phyloP scores from a whole-genome alignment of 2,113 vertebrate genomes.

The Pygoscelis antarcticus region DNA sequence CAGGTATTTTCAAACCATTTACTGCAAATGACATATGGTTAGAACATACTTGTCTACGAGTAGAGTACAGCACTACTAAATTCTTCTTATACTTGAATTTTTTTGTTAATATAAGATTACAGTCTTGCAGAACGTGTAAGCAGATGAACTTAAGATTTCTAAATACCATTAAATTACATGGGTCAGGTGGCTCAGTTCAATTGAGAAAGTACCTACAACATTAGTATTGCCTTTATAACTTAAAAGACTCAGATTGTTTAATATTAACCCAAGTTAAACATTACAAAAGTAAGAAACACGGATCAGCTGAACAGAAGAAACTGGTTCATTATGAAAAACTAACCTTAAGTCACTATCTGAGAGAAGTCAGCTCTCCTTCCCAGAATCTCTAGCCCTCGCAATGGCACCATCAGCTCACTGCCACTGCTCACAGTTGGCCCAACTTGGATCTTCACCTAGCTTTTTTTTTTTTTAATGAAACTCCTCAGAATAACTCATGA shows the following conservation, averaged over 20 bases:
- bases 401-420: background rate
- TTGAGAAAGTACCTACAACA: background rate
- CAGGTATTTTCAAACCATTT: background rate
- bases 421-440: rapidly evolving
- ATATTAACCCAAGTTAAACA: background rate
- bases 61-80: background rate
- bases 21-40: background rate
- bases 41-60: background rate
- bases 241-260: background rate
- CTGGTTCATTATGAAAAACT: background rate
- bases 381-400: background rate
- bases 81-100: background rate
- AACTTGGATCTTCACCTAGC: background rate
- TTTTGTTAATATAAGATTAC: background rate
- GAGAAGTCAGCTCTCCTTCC: background rate
- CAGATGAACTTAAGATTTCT: background rate
- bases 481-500: rapidly evolving
- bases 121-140: background rate
- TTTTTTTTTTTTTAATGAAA: background rate
- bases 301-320: background rate
- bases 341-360: background rate
- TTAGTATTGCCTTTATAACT: background rate
- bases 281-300: background rate
- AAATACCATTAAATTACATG: background rate
- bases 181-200: background rate